A percentile compares a stretch with the other conserved stretches of the same genome.
Evolutionary conservation across 2,113 vertebrate species (phyloP).

Genomic region (Ciconia stormi): DNA sequence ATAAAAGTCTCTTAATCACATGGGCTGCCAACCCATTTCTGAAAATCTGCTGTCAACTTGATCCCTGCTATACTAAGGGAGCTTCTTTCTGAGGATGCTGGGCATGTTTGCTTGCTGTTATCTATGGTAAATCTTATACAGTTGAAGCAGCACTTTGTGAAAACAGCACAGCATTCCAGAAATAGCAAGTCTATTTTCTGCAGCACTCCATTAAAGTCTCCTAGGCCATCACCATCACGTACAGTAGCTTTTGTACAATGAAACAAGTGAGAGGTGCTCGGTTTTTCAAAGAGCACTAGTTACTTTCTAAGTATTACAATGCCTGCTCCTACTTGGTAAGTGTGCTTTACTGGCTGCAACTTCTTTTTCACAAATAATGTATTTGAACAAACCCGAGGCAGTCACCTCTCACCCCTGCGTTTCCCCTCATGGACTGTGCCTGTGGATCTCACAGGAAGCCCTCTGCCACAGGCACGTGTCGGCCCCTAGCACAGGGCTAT

Average conservation of each 20-base stretch:
- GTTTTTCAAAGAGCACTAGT: background rate
- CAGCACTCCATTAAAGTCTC: background rate
- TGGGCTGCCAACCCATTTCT: slow-evolving; percentile 32
- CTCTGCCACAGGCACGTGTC: fast-evolving
- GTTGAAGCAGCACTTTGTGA: slow-evolving; percentile 20
- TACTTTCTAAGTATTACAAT: background rate
- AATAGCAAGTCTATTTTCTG: slow-evolving; percentile 50
- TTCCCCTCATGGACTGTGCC: background rate
- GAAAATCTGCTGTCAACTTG: slow-evolving; percentile 43
- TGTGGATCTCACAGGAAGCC: background rate
- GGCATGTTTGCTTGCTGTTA: slow-evolving; percentile 40
- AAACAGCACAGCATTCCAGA: slow-evolving; percentile 42
- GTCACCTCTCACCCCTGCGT: background rate
- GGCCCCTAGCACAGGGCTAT: background rate
- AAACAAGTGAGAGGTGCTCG: background rate
- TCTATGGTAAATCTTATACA: slow-evolving; percentile 36
- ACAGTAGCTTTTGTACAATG: background rate
- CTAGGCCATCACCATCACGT: background rate
- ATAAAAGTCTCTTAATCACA: slow-evolving; percentile 23
- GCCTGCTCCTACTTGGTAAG: background rate
- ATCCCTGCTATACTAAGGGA: slow-evolving; percentile 35
- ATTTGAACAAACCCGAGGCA: background rate
- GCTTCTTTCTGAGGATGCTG: slow-evolving; percentile 18
- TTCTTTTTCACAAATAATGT: background rate
- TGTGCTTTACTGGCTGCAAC: background rate